Conservation (phyloP, 2,888 invertebrate genomes). For the Chrysomela aeneicollis region DNA sequence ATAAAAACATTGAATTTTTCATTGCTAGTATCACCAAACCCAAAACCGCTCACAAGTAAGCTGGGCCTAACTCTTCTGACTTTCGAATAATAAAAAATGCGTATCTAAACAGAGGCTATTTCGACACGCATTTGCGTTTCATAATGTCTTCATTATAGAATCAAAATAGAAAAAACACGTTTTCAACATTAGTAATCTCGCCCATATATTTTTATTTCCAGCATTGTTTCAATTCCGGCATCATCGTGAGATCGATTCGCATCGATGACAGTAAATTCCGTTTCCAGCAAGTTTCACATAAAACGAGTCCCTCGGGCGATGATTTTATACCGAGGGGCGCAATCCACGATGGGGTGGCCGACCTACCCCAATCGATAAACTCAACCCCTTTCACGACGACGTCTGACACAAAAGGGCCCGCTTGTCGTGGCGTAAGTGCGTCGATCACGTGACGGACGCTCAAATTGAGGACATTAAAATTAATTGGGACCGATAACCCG, state of each 20-base stretch:
- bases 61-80: too few species aligned
- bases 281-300: conserved; percentile 13
- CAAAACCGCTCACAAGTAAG: too few species aligned
- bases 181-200: too few species aligned
- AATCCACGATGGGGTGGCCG: background rate
- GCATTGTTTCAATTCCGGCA: too few species aligned
- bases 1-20: too few species aligned
- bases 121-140: too few species aligned
- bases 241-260: background rate
- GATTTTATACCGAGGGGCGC: background rate
- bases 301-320: conserved; percentile 10
- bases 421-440: background rate
- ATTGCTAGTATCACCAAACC: too few species aligned
- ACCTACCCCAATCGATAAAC: conserved; percentile 3
- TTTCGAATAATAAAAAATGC: too few species aligned
- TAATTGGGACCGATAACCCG: background rate
- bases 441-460: background rate
- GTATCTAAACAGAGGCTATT: too few species aligned
- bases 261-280: conserved; percentile 1
- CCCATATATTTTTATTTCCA: too few species aligned
- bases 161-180: too few species aligned
- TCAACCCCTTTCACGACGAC: background rate
- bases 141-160: too few species aligned
- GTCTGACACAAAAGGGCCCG: background rate
- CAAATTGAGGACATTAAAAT: conserved; percentile 2